phyloP scores from a whole-genome alignment of 2,888 invertebrate genomes.

The Chrysotoxum bicinctum region DNA sequence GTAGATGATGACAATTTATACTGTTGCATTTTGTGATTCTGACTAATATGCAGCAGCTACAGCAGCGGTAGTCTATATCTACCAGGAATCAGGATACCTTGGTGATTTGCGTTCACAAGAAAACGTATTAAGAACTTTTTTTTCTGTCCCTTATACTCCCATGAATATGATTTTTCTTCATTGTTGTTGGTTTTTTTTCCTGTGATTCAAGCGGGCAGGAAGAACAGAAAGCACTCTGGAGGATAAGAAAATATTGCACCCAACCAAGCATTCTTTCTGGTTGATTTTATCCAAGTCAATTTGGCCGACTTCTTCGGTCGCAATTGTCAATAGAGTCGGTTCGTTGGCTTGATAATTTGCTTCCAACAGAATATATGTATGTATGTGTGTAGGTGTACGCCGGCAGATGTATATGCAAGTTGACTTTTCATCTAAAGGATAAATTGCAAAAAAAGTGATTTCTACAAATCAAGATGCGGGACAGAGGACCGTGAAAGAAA shows the following conservation, averaged over 20 bases:
- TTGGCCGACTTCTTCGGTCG: conserved; percentile 44
- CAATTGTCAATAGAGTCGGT: conserved; percentile 59
- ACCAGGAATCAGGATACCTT: conserved; percentile 22
- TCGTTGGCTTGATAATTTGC: conserved; percentile 25
- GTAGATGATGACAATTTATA: conserved; percentile 46
- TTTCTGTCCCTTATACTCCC: neutral
- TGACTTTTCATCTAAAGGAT: conserved; percentile 30
- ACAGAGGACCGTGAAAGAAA: neutral
- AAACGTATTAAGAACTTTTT: conserved; percentile 57
- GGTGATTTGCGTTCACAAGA: conserved; percentile 55
- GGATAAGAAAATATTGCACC: conserved; percentile 38
- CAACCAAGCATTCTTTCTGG: conserved; percentile 45
- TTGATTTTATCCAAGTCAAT: conserved; percentile 62
- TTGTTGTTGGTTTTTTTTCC: neutral
- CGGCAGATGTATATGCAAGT: neutral
- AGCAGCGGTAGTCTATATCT: neutral
- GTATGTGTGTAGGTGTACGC: neutral
- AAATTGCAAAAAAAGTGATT: conserved; percentile 43
- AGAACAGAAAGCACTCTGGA: conserved; percentile 16
- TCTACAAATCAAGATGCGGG: conserved; percentile 19
- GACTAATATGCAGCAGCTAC: conserved; percentile 9
- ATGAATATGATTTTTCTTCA: conserved; percentile 40
- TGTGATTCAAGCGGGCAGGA: neutral
- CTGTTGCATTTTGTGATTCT: conserved; percentile 45
- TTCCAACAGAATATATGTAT: neutral